Conservation (phyloP, 2,113 vertebrate species). For the Cyrtonyx montezumae region DNA sequence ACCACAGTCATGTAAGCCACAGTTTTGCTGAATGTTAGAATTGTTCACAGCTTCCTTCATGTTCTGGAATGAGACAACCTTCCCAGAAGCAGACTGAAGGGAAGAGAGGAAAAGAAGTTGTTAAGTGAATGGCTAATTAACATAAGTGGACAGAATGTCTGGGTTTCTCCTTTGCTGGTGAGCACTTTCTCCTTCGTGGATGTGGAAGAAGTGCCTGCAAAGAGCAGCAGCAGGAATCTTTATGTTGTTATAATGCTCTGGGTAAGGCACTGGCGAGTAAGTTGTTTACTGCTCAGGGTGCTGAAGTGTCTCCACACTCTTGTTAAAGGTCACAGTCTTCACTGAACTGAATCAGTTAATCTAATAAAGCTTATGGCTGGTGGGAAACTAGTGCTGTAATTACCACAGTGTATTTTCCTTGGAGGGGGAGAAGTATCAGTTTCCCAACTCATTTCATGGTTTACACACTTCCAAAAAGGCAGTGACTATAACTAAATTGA, state of each 20-base stretch:
- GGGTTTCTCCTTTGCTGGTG: not conserved
- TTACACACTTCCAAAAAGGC: not conserved
- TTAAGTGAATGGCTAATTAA: not conserved
- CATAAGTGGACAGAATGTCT: not conserved
- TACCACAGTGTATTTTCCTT: not conserved
- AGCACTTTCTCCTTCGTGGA: not conserved
- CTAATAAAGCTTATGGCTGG: not conserved
- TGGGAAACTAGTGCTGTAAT: slow-evolving; percentile 17
- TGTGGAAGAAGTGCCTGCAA: not conserved
- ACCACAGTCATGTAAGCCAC: slow-evolving; percentile 19
- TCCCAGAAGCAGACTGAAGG: not conserved
- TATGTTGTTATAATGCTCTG: not conserved
- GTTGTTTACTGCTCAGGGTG: not conserved
- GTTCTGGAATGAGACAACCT: not conserved
- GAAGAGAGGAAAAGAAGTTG: not conserved
- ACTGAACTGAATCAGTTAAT: slow-evolving; percentile 5
- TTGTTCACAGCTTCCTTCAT: slow-evolving; percentile 1
- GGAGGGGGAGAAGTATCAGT: not conserved
- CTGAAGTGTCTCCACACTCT: not conserved
- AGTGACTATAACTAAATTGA: not conserved
- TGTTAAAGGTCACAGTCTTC: slow-evolving; percentile 36
- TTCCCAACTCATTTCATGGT: not conserved
- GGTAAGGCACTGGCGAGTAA: not conserved
- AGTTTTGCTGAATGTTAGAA: not conserved
- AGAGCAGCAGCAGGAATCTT: not conserved